Conservation (phyloP, 2,113 vertebrate species). For the Pipa parva region DNA sequence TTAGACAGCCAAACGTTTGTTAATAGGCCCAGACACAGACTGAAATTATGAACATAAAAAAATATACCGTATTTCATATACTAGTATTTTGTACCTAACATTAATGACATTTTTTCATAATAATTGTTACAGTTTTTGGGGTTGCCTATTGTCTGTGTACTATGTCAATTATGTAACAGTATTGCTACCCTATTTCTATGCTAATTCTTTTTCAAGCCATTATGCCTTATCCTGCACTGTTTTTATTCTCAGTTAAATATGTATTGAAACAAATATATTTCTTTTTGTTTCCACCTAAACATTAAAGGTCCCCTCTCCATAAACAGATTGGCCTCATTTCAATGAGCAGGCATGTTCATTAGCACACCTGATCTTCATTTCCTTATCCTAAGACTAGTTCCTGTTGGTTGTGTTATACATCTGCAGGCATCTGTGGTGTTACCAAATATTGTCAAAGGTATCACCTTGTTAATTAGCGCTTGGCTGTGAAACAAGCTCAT, state of each 20-base stretch:
- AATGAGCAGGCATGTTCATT: slow-evolving; percentile 62
- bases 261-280: slow-evolving; percentile 30
- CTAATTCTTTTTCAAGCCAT: neutral
- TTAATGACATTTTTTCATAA: too few species aligned
- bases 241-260: slow-evolving; percentile 21
- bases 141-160: too few species aligned
- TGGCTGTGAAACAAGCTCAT: slow-evolving; percentile 51
- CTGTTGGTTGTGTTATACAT: slow-evolving; percentile 44
- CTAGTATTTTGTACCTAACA: too few species aligned
- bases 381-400: slow-evolving; percentile 67
- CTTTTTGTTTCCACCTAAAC: slow-evolving; percentile 27
- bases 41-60: too few species aligned
- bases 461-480: slow-evolving; percentile 75
- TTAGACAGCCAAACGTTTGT: too few species aligned
- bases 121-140: too few species aligned
- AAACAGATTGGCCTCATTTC: slow-evolving; percentile 60
- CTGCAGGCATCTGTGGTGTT: slow-evolving; percentile 59
- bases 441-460: slow-evolving; percentile 72
- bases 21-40: too few species aligned
- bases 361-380: slow-evolving; percentile 65
- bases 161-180: too few species aligned
- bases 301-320: slow-evolving; percentile 29
- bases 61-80: too few species aligned
- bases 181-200: too few species aligned
- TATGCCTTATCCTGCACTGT: slow-evolving; percentile 16